Evolutionary conservation across 2,113 vertebrate species (phyloP).

Genomic region (Urocitellus parryii): DNA sequence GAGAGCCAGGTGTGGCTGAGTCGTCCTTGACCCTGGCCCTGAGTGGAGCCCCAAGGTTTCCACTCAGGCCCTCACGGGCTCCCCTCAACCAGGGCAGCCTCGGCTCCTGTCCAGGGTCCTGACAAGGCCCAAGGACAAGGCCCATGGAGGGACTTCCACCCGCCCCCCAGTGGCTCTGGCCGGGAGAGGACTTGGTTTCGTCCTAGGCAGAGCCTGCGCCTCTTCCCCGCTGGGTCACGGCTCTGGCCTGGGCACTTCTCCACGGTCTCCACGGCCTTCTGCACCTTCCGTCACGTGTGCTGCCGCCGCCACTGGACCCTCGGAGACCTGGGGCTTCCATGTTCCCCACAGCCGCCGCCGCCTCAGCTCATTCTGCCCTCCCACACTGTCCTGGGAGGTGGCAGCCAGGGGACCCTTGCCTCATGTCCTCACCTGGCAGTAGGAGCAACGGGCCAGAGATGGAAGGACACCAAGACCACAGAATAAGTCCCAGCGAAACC

Average conservation of each 20-base stretch:
- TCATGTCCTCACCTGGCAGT: background rate
- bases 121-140: background rate
- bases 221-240: background rate
- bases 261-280: too few species aligned
- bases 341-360: background rate
- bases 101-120: background rate
- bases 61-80: too few species aligned
- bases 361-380: background rate
- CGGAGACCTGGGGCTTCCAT: background rate
- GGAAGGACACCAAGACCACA: background rate
- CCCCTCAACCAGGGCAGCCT: fast-evolving
- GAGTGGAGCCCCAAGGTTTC: too few species aligned
- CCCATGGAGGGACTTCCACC: background rate
- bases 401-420: background rate
- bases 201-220: background rate
- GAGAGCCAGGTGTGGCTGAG: background rate
- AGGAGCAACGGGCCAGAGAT: background rate
- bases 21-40: background rate
- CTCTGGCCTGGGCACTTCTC: background rate
- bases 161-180: background rate
- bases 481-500: background rate
- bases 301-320: background rate
- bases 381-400: background rate
- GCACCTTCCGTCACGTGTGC: background rate
- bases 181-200: background rate